Evolutionary conservation across 2,888 invertebrate species (phyloP).

Genomic region (Entomobrya proxima): DNA sequence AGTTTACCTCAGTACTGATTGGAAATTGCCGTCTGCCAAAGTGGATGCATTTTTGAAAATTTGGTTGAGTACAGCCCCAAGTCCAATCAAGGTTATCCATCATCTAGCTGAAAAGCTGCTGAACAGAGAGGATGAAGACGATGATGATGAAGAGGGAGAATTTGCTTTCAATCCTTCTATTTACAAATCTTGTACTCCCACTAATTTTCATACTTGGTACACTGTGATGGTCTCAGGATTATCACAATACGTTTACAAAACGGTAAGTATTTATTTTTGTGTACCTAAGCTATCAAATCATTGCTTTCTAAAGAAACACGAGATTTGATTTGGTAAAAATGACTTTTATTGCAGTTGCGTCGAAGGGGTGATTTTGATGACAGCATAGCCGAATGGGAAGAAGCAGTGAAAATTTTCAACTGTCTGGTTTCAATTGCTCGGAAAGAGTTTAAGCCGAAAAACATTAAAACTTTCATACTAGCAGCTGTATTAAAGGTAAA

Average conservation of each 20-base stretch:
- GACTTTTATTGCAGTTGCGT: slow-evolving; percentile 44
- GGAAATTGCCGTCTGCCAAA: slow-evolving; percentile 64
- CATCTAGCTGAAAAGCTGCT: slow-evolving; percentile 32
- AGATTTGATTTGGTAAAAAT: not conserved
- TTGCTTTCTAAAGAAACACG: too few species aligned
- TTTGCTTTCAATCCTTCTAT: not conserved
- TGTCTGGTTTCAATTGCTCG: slow-evolving; percentile 42
- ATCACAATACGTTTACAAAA: slow-evolving; percentile 65
- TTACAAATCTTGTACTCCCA: slow-evolving; percentile 57
- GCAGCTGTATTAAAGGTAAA: slow-evolving; percentile 60
- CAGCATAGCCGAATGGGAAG: slow-evolving; percentile 49
- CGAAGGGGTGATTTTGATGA: slow-evolving; percentile 58
- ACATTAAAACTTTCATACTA: slow-evolving; percentile 11
- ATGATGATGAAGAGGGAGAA: not conserved
- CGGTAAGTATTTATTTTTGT: slow-evolving; percentile 44
- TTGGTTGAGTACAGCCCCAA: slow-evolving; percentile 52
- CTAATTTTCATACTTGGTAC: slow-evolving; percentile 72
- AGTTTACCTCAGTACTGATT: slow-evolving; percentile 56
- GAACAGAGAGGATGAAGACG: not conserved
- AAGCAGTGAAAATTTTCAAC: slow-evolving; percentile 54
- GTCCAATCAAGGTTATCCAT: slow-evolving; percentile 58
- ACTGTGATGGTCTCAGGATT: slow-evolving; percentile 46
- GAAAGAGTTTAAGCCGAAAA: not conserved
- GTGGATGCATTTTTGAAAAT: slow-evolving; percentile 65
- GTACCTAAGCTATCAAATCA: not conserved